These are phyloP conservation scores for Aromia moschata DNA, from an alignment of 2,888 invertebrate genomes.

Conservation along the genomic window DNA sequence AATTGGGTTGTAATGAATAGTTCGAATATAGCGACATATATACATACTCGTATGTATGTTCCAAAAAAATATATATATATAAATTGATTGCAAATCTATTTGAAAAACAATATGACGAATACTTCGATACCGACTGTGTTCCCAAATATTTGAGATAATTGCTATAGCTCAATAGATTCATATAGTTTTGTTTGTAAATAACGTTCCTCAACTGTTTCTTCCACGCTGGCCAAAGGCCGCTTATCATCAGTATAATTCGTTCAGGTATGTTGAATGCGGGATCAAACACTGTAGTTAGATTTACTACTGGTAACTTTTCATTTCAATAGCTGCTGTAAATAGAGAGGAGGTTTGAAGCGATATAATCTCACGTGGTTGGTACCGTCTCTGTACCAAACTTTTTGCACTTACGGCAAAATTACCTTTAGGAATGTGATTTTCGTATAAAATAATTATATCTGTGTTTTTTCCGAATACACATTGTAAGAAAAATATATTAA, in stretches of 20 bases:
- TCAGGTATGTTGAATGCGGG: slow-evolving; percentile 63
- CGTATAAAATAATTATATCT: too few species aligned
- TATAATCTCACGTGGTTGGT: slow-evolving; percentile 30
- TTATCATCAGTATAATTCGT: slow-evolving; percentile 59
- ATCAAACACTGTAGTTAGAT: slow-evolving; percentile 61
- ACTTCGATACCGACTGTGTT: too few species aligned
- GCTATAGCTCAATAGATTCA: slow-evolving; percentile 50
- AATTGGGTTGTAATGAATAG: too few species aligned
- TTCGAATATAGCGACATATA: too few species aligned
- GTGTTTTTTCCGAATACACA: too few species aligned
- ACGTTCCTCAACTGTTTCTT: slow-evolving; percentile 50
- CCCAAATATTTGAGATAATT: slow-evolving; percentile 13
- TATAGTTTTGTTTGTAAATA: slow-evolving; percentile 48
- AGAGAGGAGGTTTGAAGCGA: slow-evolving; percentile 7
- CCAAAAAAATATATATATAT: too few species aligned
- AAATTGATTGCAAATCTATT: too few species aligned
- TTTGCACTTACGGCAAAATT: slow-evolving; percentile 1
- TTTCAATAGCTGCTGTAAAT: slow-evolving; percentile 27
- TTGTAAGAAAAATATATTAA: too few species aligned
- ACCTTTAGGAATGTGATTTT: not conserved
- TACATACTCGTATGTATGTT: too few species aligned
- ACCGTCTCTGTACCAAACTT: slow-evolving; percentile 10
- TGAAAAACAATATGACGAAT: not conserved
- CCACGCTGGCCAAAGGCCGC: slow-evolving; percentile 44
- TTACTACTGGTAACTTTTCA: slow-evolving; percentile 29